Evolutionary conservation across 2,888 invertebrate species (phyloP), one percentile per base, ranked within the genome.

Genomic region (Leptinotarsa juncta): DNA sequence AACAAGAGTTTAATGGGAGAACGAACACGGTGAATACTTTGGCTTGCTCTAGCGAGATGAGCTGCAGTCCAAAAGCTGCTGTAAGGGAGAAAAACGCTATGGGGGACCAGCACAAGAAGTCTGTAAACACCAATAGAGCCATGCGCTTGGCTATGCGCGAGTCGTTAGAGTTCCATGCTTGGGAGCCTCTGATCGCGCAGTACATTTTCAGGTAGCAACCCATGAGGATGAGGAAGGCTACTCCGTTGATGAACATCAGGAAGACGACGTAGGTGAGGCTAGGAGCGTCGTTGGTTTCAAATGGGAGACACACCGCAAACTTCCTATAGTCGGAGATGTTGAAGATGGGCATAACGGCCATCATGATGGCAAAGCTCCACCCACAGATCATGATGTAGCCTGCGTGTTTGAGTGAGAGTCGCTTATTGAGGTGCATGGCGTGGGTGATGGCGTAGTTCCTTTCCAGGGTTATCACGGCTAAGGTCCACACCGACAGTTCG

Each of bases 141-240:
- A 98, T 98, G 57, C 97, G 91, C 88, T 97, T 97, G 62, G 98
- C 98, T 82, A 98, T 97, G 71, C 97, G 91, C 14, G 97, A 97
- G 88, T 98, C 98, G 88, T 98, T 98, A 3, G 97, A 97, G 88
- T 98, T 98, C 98, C 98, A 98, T 0, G 97, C 97, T 87, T 96
- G 95, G 81, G 97, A 97, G 74, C 97, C 97, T n/a, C 97, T 92
- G 81, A 98, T 97, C 72, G 97, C 97, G 89, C 97, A 97, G 89
- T 98, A 98, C 97, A 98, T 98, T 89, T 97, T 97, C 76, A 97
- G 90, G 87, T 98, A 98, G 88, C 98, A 98, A 71, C 97, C 96
- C 92, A 98, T 96, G 71, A 99, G 92, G 74, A 97, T 97, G 50
- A 97, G 90, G 88, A 99, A 99, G 2, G 98, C 97, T 26, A 96